These are phyloP conservation scores for Metridium senile DNA, from an alignment of 92 coral and sea anemone species.

Conservation along the genomic window DNA sequence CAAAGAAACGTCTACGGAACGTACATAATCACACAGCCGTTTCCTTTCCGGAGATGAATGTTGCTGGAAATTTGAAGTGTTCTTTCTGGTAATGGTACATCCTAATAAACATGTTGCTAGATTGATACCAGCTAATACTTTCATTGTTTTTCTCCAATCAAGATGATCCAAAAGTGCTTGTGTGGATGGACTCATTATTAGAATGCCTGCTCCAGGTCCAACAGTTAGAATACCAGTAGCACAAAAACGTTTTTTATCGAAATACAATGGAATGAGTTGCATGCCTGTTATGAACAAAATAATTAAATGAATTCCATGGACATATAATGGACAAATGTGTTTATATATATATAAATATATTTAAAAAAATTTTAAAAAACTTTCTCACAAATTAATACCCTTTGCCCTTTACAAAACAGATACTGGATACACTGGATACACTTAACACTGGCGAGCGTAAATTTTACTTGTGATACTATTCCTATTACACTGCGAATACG, in stretches of 20 bases:
- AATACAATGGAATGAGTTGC: conserved; percentile 32
- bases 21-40: not conserved
- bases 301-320: too few relatives aligned
- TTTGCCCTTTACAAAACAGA: too few relatives aligned
- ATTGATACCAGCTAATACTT: conserved; percentile 31
- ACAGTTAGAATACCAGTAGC: conserved; percentile 25
- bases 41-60: not conserved
- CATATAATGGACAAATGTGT: not conserved
- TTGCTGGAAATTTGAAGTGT: not conserved
- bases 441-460: too few relatives aligned
- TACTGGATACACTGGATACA: too few relatives aligned
- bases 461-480: too few relatives aligned
- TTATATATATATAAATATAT: too few relatives aligned
- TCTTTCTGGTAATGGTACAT: conserved; percentile 7
- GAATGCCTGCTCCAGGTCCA: conserved; percentile 25
- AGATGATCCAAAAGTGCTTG: conserved; percentile 31
- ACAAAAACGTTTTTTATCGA: conserved; percentile 28
- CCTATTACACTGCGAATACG: not conserved
- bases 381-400: too few relatives aligned
- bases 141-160: conserved; percentile 40
- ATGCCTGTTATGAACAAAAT: conserved; percentile 1
- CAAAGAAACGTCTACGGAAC: not conserved
- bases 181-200: conserved; percentile 28
- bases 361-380: not conserved
- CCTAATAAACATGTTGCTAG: conserved; percentile 32